phyloP scores from a whole-genome alignment of 2,113 vertebrate species.

The Struthio camelus region DNA sequence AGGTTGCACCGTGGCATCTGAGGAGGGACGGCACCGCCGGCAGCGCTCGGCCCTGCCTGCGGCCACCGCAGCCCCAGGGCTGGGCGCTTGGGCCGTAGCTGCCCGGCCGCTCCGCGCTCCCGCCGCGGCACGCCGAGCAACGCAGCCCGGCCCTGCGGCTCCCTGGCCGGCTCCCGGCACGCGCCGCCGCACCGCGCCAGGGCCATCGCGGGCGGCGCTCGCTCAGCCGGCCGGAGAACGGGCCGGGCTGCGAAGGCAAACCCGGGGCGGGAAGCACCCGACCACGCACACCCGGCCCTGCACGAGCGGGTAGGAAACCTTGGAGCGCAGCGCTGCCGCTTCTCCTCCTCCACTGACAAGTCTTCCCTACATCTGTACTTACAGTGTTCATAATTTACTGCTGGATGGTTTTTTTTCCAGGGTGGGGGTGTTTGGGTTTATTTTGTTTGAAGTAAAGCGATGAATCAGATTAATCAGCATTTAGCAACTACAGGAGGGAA shows the following conservation, averaged over 20 bases:
- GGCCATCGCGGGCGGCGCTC: fast-evolving
- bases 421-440: neutral
- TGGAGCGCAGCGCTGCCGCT: neutral
- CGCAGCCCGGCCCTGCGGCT: too few species aligned
- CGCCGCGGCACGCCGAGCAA: too few species aligned
- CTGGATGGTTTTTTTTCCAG: neutral
- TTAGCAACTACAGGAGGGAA: fast-evolving
- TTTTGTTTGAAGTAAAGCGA: neutral
- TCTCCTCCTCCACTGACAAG: neutral
- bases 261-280: too few species aligned
- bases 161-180: too few species aligned
- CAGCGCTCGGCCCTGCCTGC: neutral
- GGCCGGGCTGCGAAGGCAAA: too few species aligned
- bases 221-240: too few species aligned
- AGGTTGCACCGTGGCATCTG: neutral
- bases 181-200: neutral
- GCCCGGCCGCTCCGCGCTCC: too few species aligned
- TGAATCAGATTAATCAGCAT: neutral
- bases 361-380: neutral
- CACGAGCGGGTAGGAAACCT: fast-evolving
- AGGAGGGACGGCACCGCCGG: neutral
- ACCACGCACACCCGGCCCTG: fast-evolving
- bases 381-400: fast-evolving
- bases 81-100: too few species aligned
- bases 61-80: too few species aligned